Percentiles rank a stretch among this genome's conserved stretches.
Evolutionary conservation across 2,888 invertebrate species (phyloP).

Genomic region (Bombyx huttoni): DNA sequence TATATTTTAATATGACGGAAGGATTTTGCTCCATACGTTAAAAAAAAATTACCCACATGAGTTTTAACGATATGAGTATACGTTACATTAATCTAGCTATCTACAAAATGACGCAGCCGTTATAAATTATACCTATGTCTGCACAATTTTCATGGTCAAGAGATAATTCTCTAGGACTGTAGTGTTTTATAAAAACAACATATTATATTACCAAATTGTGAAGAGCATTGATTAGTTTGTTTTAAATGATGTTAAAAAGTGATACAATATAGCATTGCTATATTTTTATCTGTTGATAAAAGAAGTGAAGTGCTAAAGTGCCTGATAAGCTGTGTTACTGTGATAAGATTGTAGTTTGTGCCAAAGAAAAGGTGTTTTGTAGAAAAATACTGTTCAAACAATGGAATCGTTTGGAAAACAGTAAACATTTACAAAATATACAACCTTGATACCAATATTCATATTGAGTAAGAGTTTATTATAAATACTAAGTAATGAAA

Average conservation of each 20-base stretch:
- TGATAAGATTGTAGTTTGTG: slow-evolving; percentile 18
- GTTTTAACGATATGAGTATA: not conserved
- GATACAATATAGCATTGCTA: slow-evolving; percentile 11
- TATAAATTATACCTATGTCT: not conserved
- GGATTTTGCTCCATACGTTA: too few relatives aligned
- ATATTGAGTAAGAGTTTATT: not conserved
- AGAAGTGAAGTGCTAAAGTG: slow-evolving; percentile 38
- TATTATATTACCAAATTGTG: not conserved
- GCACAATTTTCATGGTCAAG: slow-evolving; percentile 16
- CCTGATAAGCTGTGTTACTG: slow-evolving; percentile 35
- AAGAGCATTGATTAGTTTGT: not conserved
- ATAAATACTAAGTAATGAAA: not conserved
- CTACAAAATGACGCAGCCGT: not conserved
- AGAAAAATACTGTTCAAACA: not conserved
- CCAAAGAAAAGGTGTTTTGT: not conserved
- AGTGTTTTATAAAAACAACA: slow-evolving; percentile 4
- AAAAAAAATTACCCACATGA: not conserved
- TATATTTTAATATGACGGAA: slow-evolving; percentile 5
- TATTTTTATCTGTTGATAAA: slow-evolving; percentile 40
- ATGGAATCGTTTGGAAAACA: not conserved
- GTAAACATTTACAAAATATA: not conserved
- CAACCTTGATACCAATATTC: not conserved
- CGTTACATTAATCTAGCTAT: not conserved
- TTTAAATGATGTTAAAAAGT: not conserved
- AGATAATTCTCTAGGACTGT: slow-evolving; percentile 1